Percentiles rank a stretch among this genome's conserved stretches.
Conservation (phyloP, 2,113 vertebrate species). For the Thinocorus orbignyianus region DNA sequence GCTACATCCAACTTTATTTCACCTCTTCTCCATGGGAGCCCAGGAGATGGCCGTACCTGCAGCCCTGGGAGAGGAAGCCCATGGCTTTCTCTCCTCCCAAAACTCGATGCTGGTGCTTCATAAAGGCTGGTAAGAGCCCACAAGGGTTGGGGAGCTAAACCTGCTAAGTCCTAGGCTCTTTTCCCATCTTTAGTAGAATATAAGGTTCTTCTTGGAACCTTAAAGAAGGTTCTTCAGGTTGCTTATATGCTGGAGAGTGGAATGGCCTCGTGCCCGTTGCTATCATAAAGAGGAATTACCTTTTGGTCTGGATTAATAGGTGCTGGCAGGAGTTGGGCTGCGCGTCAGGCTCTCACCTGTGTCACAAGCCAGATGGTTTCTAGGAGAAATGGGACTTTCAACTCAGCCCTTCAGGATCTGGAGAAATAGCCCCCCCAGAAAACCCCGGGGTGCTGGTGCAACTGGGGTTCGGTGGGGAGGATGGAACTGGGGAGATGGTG, state of each 20-base stretch:
- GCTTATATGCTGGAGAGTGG: accelerated
- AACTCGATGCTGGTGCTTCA: neutral
- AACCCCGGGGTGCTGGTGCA: neutral
- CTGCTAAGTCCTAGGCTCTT: neutral
- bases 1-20: neutral
- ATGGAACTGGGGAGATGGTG: neutral
- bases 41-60: neutral
- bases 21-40: neutral
- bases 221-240: no score
- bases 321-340: neutral
- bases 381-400: neutral
- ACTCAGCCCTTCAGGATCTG: neutral
- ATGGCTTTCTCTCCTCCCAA: neutral
- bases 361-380: neutral
- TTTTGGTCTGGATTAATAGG: accelerated
- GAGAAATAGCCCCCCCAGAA: neutral
- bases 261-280: neutral
- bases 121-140: accelerated
- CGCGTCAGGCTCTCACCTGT: neutral
- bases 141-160: neutral
- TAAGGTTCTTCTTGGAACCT: no score
- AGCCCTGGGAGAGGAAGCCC: neutral
- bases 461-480: neutral
- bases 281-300: neutral
- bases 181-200: neutral